Evolutionary conservation across 2,113 vertebrate genomes (phyloP), one percentile per base, ranked within the genome.

Genomic region (Agapornis roseicollis): DNA sequence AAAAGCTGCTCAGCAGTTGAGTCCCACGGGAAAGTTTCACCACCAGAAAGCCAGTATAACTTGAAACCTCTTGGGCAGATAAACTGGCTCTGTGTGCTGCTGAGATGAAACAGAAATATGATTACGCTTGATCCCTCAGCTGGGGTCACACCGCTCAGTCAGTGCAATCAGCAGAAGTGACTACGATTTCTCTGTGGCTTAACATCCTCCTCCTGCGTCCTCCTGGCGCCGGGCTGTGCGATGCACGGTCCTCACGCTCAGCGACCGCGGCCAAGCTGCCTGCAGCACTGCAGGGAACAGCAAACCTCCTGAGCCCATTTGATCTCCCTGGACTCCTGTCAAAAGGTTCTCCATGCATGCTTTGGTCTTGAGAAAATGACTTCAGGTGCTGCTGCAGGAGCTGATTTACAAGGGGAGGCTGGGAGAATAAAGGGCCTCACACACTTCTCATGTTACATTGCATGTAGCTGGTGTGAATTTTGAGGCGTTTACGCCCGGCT

Each of bases 351-450:
- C 84, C 70, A 49, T 56, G 82, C 83, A 41, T 80, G 93, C 65
- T 97, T 94, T 88, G 70, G 88, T 71, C 78, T 89, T 68, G 41
- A 68, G 89, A 97, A 89, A 89, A 94, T 63, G 14, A 93, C 74
- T 96, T 97, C 93, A 91, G 81, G 86, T 93, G 55, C 93, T 96
- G 92, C 82, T 73, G 87, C 72, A 61, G 88, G 61, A 95, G 85
- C 92, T 96, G 81, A 96, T 93, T 97, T 95, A 97, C 18, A 69
- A 97, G 91, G 91, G 88, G 76, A 92, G 68, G 66, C 87, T 84
- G 93, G 64, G 89, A 97, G 94, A 85, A 89, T 83, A 97, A 78
- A 95, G 88, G 81, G 86, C 73, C 74, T 94, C 94, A 86, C 88
- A 95, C 86, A 77, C 39, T 80, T 96, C 85, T 95, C 85, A 77